Conservation (phyloP, 2,113 vertebrate genomes). For the Rhinopithecus roxellana region DNA sequence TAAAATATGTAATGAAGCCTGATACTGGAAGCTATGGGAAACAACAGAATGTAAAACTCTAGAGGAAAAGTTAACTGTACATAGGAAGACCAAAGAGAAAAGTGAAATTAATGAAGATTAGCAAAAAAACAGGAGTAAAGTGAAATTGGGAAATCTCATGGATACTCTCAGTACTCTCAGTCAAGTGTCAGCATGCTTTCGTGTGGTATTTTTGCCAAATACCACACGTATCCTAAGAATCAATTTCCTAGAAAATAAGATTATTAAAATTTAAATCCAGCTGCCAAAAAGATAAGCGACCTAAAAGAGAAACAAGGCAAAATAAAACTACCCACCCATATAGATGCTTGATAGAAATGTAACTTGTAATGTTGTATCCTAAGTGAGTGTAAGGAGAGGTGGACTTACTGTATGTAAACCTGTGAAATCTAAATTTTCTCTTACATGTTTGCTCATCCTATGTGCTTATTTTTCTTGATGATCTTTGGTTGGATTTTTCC, state of each 20-base stretch:
- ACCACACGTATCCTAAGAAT: neutral
- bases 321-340: neutral
- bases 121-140: neutral
- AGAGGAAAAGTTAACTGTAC: neutral
- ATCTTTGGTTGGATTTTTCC: neutral
- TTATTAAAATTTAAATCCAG: neutral
- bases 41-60: neutral
- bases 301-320: neutral
- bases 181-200: neutral
- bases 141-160: neutral
- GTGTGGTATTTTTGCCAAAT: neutral
- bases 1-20: slow-evolving; percentile 1
- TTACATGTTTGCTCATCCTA: neutral
- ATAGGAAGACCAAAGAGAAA: neutral
- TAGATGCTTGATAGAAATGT: neutral
- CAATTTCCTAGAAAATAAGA: slow-evolving; percentile 12
- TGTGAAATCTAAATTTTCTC: neutral
- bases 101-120: neutral
- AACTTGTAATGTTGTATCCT: neutral
- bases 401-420: neutral
- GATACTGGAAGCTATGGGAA: neutral
- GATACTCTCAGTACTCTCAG: neutral
- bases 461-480: neutral
- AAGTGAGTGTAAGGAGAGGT: neutral
- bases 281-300: neutral